These are phyloP conservation scores for Fringilla coelebs DNA, from an alignment of 2,797 vertebrate genomes.

Conservation along the genomic window DNA sequence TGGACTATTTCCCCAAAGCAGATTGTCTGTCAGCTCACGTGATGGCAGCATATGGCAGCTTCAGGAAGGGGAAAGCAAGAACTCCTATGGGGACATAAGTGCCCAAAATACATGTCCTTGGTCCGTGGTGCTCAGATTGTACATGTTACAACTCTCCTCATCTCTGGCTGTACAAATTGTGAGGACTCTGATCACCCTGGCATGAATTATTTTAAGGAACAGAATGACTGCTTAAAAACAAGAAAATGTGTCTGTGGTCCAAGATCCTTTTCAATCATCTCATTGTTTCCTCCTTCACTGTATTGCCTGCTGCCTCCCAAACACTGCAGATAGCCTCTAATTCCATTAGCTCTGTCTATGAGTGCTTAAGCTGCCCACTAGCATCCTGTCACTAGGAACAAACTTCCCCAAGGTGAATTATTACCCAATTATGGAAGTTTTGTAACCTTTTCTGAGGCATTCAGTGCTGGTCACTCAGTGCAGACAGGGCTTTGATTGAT, in stretches of 20 bases:
- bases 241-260: neutral
- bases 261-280: neutral
- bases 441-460: neutral
- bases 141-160: neutral
- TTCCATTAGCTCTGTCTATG: neutral
- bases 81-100: neutral
- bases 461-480: neutral
- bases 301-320: neutral
- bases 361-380: slow-evolving; percentile 1
- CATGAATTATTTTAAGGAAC: slow-evolving; percentile 26
- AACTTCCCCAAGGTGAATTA: neutral
- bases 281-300: neutral
- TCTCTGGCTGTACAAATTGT: neutral
- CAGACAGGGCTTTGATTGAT: neutral
- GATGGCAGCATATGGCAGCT: neutral
- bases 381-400: neutral
- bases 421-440: neutral
- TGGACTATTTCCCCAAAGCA: neutral
- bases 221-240: neutral
- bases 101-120: neutral
- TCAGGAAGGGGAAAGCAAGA: neutral
- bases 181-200: neutral
- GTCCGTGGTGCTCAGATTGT: neutral
- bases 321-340: neutral
- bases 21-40: fast-evolving